These are phyloP conservation scores for Planiliza haematocheilus DNA, from an alignment of 2,113 vertebrate genomes.

Conservation along the genomic window DNA sequence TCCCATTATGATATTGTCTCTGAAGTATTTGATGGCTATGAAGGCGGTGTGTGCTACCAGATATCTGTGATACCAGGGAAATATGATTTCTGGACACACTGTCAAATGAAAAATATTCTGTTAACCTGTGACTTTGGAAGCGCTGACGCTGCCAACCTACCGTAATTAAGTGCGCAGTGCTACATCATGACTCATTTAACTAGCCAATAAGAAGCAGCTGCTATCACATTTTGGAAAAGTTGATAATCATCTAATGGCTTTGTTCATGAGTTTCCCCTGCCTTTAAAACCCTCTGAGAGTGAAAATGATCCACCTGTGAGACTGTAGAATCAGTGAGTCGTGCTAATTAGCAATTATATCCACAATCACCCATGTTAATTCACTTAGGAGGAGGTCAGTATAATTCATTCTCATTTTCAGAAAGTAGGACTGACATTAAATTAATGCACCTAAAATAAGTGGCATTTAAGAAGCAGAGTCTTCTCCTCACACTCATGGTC, in stretches of 20 bases:
- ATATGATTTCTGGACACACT: slow-evolving; percentile 13
- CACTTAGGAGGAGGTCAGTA: slow-evolving; percentile 72
- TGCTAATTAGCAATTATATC: slow-evolving; percentile 79
- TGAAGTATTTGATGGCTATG: slow-evolving; percentile 33
- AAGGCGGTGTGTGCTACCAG: slow-evolving; percentile 26
- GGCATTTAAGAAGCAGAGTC: slow-evolving; percentile 58
- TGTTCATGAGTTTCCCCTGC: slow-evolving; percentile 39
- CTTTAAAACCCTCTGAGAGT: slow-evolving; percentile 48
- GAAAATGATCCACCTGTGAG: slow-evolving; percentile 64
- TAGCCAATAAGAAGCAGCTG: neutral
- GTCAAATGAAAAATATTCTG: slow-evolving; percentile 57
- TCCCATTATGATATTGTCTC: slow-evolving; percentile 56
- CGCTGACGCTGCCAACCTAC: slow-evolving; percentile 5
- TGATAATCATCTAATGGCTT: slow-evolving; percentile 47
- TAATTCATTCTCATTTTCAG: slow-evolving; percentile 74
- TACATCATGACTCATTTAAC: slow-evolving; percentile 35
- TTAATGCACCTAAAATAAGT: slow-evolving; percentile 68
- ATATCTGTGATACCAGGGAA: slow-evolving; percentile 34
- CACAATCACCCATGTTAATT: slow-evolving; percentile 78
- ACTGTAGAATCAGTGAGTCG: slow-evolving; percentile 66
- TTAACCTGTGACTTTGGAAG: slow-evolving; percentile 49
- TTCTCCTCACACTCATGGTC: slow-evolving; percentile 10
- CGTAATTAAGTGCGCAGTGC: neutral
- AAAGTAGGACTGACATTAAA: slow-evolving; percentile 65
- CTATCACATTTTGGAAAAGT: slow-evolving; percentile 27